These are phyloP conservation scores for Magallana gigas DNA, from an alignment of 1,140 invertebrate species.

Conservation along the genomic window DNA sequence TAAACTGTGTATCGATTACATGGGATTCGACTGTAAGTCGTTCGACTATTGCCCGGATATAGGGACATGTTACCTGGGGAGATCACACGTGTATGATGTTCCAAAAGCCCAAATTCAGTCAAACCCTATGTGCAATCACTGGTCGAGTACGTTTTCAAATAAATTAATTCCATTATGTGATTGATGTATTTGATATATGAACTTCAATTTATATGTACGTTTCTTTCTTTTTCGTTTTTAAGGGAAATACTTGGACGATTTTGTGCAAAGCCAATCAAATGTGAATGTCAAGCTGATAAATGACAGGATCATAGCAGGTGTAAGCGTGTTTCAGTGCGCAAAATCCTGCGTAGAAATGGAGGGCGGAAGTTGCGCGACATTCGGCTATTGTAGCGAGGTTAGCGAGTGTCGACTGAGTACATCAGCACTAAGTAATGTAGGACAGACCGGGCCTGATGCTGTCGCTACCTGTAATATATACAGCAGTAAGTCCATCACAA, in stretches of 20 bases:
- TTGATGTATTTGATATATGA: neutral
- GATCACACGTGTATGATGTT: slow-evolving; percentile 66
- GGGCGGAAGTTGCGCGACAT: slow-evolving; percentile 65
- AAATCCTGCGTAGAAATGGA: slow-evolving; percentile 70
- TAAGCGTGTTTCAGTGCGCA: slow-evolving; percentile 68
- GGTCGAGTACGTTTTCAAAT: slow-evolving; percentile 65
- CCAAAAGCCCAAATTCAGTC: slow-evolving; percentile 63
- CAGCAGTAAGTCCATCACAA: slow-evolving; percentile 58
- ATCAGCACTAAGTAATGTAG: slow-evolving; percentile 55
- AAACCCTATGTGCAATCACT: slow-evolving; percentile 68
- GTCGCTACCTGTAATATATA: slow-evolving; percentile 68
- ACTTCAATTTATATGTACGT: neutral
- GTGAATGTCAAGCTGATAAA: slow-evolving; percentile 54
- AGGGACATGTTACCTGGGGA: slow-evolving; percentile 68
- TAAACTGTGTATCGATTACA: slow-evolving; percentile 69
- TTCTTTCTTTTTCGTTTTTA: neutral
- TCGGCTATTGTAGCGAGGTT: slow-evolving; percentile 69
- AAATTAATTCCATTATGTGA: no score
- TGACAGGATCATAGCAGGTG: slow-evolving; percentile 64
- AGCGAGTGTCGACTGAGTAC: slow-evolving; percentile 67
- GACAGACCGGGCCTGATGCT: slow-evolving; percentile 62
- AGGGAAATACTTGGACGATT: slow-evolving; percentile 71
- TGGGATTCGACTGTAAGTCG: slow-evolving; percentile 69
- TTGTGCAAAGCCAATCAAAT: slow-evolving; percentile 53
- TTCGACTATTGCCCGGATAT: slow-evolving; percentile 72